These are phyloP conservation scores for Macrosteles quadrilineatus DNA, from an alignment of 1,140 invertebrate genomes.

Conservation along the genomic window DNA sequence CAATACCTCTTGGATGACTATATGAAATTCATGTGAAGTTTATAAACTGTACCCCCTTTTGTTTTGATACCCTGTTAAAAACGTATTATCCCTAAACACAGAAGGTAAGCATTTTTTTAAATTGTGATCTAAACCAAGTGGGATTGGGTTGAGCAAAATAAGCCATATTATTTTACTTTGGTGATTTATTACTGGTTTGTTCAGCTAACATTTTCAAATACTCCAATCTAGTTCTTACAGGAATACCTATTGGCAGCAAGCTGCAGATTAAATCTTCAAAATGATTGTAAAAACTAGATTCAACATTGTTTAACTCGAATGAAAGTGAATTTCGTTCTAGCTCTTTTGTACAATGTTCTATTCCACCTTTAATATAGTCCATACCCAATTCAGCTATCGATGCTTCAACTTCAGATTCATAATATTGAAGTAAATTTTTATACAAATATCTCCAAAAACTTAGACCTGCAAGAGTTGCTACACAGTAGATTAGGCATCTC, in stretches of 20 bases:
- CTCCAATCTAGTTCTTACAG: background rate
- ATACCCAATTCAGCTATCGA: constrained; percentile 43
- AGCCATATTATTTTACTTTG: no score
- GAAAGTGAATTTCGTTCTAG: constrained; percentile 50
- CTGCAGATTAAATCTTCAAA: background rate
- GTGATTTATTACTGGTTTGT: no score
- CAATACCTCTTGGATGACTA: no score
- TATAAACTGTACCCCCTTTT: no score
- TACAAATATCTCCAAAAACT: constrained; percentile 44
- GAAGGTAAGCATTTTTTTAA: no score
- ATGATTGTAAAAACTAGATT: background rate
- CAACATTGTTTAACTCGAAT: background rate
- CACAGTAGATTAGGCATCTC: constrained; percentile 40
- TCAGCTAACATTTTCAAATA: background rate
- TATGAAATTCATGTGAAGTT: no score
- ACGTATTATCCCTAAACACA: no score
- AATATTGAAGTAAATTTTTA: constrained; percentile 44
- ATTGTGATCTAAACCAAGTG: no score
- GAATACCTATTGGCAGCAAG: background rate
- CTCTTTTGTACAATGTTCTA: constrained; percentile 52
- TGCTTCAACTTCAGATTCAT: constrained; percentile 47
- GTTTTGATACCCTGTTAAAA: no score
- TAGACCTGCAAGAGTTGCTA: constrained; percentile 42
- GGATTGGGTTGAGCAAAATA: no score
- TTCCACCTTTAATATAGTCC: constrained; percentile 52